Evolutionary conservation across 2,888 invertebrate species (phyloP).

Genomic region (Stomorhina lunata): DNA sequence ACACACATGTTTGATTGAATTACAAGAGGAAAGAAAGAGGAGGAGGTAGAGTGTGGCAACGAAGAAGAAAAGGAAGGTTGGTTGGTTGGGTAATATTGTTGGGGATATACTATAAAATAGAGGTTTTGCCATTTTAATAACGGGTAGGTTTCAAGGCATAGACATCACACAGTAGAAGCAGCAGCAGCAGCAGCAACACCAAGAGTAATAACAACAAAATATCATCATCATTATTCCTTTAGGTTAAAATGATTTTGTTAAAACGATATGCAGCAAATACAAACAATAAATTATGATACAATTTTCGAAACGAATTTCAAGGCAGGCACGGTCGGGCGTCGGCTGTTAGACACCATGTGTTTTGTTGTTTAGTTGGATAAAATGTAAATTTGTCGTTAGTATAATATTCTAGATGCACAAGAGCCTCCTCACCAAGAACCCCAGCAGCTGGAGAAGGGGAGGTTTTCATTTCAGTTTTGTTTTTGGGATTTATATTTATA

Average conservation of each 20-base stretch:
- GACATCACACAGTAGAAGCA: background rate
- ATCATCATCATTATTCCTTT: slow-evolving; percentile 37
- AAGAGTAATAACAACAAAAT: background rate
- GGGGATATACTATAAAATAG: background rate
- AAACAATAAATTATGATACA: slow-evolving; percentile 44
- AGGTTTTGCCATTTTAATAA: slow-evolving; percentile 12
- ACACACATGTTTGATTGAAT: background rate
- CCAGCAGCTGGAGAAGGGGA: no score
- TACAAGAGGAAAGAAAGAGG: background rate
- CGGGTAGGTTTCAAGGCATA: slow-evolving; percentile 7
- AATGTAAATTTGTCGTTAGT: background rate
- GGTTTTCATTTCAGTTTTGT: no score
- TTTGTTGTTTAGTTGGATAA: background rate
- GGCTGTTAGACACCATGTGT: slow-evolving; percentile 19
- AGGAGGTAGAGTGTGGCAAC: no score
- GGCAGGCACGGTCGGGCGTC: no score
- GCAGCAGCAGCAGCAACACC: background rate
- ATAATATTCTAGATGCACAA: background rate
- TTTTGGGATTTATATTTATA: background rate
- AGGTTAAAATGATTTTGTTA: slow-evolving; percentile 55
- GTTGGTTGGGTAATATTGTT: background rate
- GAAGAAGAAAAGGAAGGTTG: no score
- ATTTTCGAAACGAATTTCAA: no score
- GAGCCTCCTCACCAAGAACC: no score
- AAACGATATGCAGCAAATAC: slow-evolving; percentile 47